phyloP scores from a whole-genome alignment of 2,888 invertebrate genomes.

The Mesorhabditis sp. region DNA sequence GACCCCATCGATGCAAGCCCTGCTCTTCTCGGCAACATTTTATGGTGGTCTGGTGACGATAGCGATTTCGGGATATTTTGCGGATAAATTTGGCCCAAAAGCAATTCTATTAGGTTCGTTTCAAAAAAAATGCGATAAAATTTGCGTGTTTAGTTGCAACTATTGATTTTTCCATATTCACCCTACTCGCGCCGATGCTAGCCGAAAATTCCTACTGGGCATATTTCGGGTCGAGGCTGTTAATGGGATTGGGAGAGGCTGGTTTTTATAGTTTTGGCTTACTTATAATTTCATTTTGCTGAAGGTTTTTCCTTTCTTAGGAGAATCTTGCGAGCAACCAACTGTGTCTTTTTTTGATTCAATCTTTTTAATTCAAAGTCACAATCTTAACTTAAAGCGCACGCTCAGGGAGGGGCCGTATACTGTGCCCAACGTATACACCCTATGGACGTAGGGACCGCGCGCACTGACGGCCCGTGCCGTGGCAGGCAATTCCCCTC shows the following conservation, averaged over 20 bases:
- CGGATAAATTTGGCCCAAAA: slow-evolving; percentile 45
- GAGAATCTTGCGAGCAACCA: too few relatives aligned
- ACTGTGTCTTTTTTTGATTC: too few relatives aligned
- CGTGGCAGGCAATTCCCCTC: too few relatives aligned
- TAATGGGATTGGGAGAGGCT: slow-evolving; percentile 49
- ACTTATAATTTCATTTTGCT: too few relatives aligned
- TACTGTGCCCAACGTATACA: too few relatives aligned
- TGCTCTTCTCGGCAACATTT: slow-evolving; percentile 39
- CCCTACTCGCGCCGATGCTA: slow-evolving; percentile 33
- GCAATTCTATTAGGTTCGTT: slow-evolving; percentile 22
- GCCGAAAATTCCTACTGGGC: slow-evolving; percentile 29
- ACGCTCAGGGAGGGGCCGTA: too few relatives aligned
- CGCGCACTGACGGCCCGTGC: too few relatives aligned
- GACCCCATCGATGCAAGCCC: slow-evolving; percentile 38
- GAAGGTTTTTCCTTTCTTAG: too few relatives aligned
- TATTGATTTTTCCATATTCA: slow-evolving; percentile 22
- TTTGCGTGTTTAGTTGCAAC: slow-evolving; percentile 20
- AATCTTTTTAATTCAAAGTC: too few relatives aligned
- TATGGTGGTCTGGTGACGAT: slow-evolving; percentile 45
- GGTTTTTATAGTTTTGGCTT: too few relatives aligned
- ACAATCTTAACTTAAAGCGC: too few relatives aligned
- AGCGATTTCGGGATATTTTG: slow-evolving; percentile 32
- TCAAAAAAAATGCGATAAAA: neutral
- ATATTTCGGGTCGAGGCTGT: slow-evolving; percentile 30
- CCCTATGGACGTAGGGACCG: too few relatives aligned